A percentile compares a stretch with the other conserved stretches of the same genome.
These are phyloP conservation scores for Hyposoter didymator DNA, from an alignment of 2,888 invertebrate genomes.

Conservation along the genomic window DNA sequence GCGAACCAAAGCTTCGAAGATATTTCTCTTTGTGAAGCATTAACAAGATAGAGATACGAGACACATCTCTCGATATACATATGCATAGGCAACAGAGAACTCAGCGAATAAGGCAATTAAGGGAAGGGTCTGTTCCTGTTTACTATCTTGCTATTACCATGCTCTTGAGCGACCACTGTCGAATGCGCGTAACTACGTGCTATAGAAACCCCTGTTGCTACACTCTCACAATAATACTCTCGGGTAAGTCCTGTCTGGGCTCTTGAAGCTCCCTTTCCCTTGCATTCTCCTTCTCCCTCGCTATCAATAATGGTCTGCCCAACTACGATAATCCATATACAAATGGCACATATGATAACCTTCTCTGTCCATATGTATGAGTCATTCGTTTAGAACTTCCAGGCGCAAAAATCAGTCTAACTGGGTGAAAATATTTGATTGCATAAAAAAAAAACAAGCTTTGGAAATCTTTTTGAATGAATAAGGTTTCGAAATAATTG, in stretches of 20 bases:
- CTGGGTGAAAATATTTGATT: neutral
- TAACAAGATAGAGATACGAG: constrained; percentile 44
- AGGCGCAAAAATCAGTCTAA: neutral
- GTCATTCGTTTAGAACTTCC: constrained; percentile 3
- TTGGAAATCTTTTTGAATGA: too few relatives aligned
- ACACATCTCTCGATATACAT: constrained; percentile 19
- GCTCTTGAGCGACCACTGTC: constrained; percentile 66
- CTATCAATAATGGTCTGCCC: constrained; percentile 66
- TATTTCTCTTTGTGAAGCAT: constrained; percentile 23
- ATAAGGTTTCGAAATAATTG: neutral
- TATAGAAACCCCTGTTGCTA: constrained; percentile 44
- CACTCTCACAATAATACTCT: constrained; percentile 37
- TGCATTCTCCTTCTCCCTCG: constrained; percentile 4
- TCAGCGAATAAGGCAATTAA: constrained; percentile 67
- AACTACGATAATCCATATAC: constrained; percentile 62
- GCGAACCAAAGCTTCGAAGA: constrained; percentile 15
- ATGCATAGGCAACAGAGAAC: constrained; percentile 36
- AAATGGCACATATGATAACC: constrained; percentile 35
- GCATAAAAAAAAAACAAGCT: neutral
- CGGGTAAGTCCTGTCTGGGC: constrained; percentile 45
- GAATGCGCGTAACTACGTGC: constrained; percentile 63
- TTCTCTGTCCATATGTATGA: constrained; percentile 32
- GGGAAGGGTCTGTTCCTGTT: constrained; percentile 69
- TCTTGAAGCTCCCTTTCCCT: constrained; percentile 11
- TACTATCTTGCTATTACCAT: constrained; percentile 69